phyloP scores from a whole-genome alignment of 2,888 invertebrate species.

The Caenorhabditis panamensis region DNA sequence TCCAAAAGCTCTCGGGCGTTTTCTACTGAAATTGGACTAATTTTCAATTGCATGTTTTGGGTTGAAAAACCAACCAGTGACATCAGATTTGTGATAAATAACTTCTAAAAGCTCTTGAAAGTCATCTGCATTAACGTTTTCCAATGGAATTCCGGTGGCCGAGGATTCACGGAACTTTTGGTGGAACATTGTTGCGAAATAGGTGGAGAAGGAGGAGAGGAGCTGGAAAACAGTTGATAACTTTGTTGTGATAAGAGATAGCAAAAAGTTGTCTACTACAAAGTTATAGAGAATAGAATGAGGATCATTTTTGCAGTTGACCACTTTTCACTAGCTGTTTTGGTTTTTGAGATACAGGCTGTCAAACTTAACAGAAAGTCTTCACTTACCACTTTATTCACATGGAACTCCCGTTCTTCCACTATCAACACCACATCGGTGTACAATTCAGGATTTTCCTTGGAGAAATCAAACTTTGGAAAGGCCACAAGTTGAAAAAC shows the following conservation, averaged over 20 bases:
- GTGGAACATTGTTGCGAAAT: neutral
- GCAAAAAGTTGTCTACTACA: too few relatives aligned
- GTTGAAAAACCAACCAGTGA: neutral
- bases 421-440: neutral
- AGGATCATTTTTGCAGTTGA: neutral
- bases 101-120: neutral
- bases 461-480: neutral
- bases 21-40: neutral
- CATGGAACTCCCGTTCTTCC: neutral
- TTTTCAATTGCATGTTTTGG: neutral
- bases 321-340: too few relatives aligned
- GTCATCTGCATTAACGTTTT: neutral
- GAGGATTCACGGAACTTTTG: neutral
- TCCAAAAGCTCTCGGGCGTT: neutral
- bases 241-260: too few relatives aligned
- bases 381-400: neutral
- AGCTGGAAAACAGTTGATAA: too few relatives aligned
- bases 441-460: neutral
- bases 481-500: too few relatives aligned
- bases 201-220: too few relatives aligned
- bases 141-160: neutral
- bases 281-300: neutral
- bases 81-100: neutral
- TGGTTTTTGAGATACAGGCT: too few relatives aligned
- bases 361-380: neutral